A percentile compares a stretch with the other conserved stretches of the same genome.
Evolutionary conservation across 2,888 invertebrate genomes (phyloP).

Genomic region (Altica lythri): DNA sequence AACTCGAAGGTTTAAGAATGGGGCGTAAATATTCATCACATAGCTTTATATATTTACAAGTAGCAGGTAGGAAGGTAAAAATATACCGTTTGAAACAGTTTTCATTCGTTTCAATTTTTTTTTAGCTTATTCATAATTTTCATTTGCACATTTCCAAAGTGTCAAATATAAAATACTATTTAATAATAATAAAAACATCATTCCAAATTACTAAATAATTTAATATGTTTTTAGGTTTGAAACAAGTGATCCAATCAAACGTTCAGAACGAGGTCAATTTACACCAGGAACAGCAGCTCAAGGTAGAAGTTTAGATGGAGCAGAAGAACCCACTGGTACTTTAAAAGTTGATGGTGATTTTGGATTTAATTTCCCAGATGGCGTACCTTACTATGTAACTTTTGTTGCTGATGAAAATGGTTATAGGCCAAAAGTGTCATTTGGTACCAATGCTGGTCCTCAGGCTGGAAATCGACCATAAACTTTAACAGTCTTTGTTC

Average conservation of each 20-base stretch:
- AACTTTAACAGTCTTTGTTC: not conserved
- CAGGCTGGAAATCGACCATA: not conserved
- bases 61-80: no score
- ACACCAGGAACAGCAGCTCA: conserved; percentile 48
- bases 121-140: no score
- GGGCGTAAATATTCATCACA: no score
- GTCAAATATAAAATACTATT: no score
- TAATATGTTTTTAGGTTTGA: conserved; percentile 17
- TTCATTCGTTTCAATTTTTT: no score
- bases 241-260: conserved; percentile 21
- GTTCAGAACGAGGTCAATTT: conserved; percentile 58
- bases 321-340: conserved; percentile 46
- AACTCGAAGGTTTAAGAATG: no score
- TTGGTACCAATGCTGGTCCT: conserved; percentile 6
- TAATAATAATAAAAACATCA: no score
- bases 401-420: conserved; percentile 78
- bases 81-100: no score
- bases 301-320: conserved; percentile 1
- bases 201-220: not conserved
- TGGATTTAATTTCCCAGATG: conserved; percentile 65
- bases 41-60: no score
- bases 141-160: no score
- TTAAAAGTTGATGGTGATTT: conserved; percentile 60
- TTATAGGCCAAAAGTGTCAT: conserved; percentile 68
- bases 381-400: conserved; percentile 64